These are phyloP conservation scores for Zootermopsis nevadensis DNA, from an alignment of 2,888 invertebrate species.

Conservation along the genomic window DNA sequence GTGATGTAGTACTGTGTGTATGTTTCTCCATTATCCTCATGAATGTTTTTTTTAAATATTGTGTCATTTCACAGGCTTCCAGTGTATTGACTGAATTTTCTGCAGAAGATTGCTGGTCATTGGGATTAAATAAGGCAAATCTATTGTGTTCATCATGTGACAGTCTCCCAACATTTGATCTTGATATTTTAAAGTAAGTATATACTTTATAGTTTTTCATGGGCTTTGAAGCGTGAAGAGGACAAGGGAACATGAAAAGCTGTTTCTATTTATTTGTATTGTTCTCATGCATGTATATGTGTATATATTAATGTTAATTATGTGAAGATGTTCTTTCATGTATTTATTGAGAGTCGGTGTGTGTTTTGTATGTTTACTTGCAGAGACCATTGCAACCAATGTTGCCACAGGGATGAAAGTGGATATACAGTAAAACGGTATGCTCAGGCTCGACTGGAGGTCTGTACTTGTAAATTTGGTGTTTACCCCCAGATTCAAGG, in stretches of 20 bases:
- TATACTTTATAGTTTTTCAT: background rate
- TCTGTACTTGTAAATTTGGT: constrained; percentile 98
- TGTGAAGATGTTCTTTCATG: no score
- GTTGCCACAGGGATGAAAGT: constrained; percentile 81
- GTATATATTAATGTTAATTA: no score
- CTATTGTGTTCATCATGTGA: constrained; percentile 91
- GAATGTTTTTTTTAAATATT: background rate
- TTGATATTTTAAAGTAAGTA: constrained; percentile 72
- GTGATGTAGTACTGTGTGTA: no score
- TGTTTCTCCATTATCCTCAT: no score
- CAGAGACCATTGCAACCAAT: constrained; percentile 79
- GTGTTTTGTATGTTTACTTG: constrained; percentile 49
- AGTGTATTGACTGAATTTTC: constrained; percentile 69
- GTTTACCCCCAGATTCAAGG: constrained; percentile 97
- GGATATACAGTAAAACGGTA: constrained; percentile 78
- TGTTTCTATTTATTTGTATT: background rate
- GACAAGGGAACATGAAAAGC: background rate
- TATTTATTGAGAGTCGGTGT: no score
- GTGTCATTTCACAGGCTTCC: constrained; percentile 12
- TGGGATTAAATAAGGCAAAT: constrained; percentile 89
- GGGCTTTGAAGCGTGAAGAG: no score
- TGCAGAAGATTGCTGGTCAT: constrained; percentile 83
- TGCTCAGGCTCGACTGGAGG: constrained; percentile 92
- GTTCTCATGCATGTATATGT: no score
- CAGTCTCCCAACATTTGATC: constrained; percentile 79